Base-by-base conservation (phyloP, 2,888 invertebrate genomes). In the Eupithecia abbreviata region DNA sequence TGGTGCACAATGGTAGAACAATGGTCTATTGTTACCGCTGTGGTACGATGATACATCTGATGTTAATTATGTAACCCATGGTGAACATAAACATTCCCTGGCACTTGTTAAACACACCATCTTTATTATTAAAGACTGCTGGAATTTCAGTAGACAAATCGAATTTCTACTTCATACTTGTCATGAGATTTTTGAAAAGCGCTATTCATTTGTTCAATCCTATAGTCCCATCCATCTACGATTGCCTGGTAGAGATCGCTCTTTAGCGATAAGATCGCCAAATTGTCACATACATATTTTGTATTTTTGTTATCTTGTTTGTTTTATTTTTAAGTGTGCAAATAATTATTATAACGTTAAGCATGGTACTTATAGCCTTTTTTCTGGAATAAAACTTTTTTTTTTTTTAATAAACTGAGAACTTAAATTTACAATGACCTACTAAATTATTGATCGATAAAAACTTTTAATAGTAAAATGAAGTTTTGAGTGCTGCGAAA, bases 1-100 rank as follows among this genome's bases (percentile, higher is more conserved):
- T 79, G 75, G 74, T 69, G 77, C 51, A 90, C 91, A 89, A 89
- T 88, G 85, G 86, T 78, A 73, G 79, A 86, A 92, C 92, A 92
- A 92, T 91, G 79, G 87, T 45, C 87, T 85, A 91, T 92, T 92
- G 91, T 91, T 84, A 83, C 84, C 86, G 84, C 83, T 83, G 82
- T 82, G 80, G 78, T 77, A 81, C 74, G 82, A 75, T 77, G 74
- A 83, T 79, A 81, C 82, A 81, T 82, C 41, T 75, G 73, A 78
- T 80, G 80, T 75, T 79, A 80, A 79, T 80, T 77, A 82, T 81
- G 79, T 77, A 79, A 80, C 78, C 82, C 80, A 79, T 79, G 77
- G 77, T 65, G 76, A 82, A 82, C 82, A 81, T 81, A 82, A 85
- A 83, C 81, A 80, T 77, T 80, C 72, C 72, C 77, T 76, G 78